A percentile compares a stretch with the other conserved stretches of the same genome.
Conservation (phyloP, 2,113 vertebrate species). For the Oreotrochilus melanogaster region DNA sequence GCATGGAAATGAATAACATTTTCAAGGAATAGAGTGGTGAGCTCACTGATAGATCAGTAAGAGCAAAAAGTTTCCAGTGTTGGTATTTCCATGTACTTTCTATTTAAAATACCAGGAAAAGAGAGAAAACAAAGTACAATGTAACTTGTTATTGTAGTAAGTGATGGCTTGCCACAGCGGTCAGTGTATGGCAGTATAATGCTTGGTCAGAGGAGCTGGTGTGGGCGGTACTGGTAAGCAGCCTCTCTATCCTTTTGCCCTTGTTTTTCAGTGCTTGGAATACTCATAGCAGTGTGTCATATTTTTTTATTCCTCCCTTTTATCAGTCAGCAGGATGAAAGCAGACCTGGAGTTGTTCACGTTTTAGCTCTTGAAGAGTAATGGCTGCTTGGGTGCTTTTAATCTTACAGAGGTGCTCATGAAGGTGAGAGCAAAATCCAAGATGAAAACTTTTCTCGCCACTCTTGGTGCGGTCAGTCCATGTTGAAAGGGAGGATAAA, state of each 20-base stretch:
- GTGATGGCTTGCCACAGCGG: neutral
- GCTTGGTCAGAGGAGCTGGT: conserved; percentile 5
- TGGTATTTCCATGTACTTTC: conserved; percentile 3
- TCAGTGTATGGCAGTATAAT: conserved; percentile 9
- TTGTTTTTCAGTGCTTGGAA: conserved; percentile 23
- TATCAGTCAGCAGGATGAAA: neutral
- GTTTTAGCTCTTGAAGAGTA: neutral
- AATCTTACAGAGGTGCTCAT: neutral
- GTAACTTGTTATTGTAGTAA: conserved; percentile 35
- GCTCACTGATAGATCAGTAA: neutral
- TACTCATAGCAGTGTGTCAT: neutral
- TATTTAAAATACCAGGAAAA: conserved; percentile 19
- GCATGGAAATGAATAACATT: conserved; percentile 2
- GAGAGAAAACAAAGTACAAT: conserved; percentile 45
- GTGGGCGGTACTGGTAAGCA: conserved; percentile 7
- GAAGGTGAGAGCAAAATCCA: neutral
- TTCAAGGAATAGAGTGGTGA: conserved; percentile 36
- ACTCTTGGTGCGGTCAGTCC: neutral
- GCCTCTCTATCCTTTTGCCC: conserved; percentile 34
- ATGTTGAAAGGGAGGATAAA: neutral
- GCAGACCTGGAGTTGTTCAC: neutral
- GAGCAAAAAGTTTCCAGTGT: conserved; percentile 27
- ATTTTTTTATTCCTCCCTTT: neutral
- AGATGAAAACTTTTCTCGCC: neutral
- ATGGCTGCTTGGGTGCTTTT: neutral